Base-by-base conservation (phyloP, 2,113 vertebrate genomes). In the Natator depressus region DNA sequence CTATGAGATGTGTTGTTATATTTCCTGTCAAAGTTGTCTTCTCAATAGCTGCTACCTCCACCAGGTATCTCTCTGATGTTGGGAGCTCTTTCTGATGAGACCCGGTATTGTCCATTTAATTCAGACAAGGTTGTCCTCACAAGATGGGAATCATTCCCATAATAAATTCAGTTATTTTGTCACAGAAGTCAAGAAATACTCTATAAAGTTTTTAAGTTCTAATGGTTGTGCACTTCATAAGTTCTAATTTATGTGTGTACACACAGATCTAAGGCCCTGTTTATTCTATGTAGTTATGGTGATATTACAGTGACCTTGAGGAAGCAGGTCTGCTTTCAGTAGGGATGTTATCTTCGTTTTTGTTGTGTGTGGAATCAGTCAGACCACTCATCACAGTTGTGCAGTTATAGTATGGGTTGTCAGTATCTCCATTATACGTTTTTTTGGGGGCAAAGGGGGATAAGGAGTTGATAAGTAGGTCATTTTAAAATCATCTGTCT, bases 401-500 rank as follows among this genome's bases (percentile, higher is more conserved):
- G 14, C 17, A 62, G 5, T 9, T 82, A 57, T 51, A 53, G 59
- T 13, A 3, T 1, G 13, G 50, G 2, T 46, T 55, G 50, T 75
- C 16, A 1, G 89, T 80, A 80, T 72, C 22, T 80, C 0, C 0
- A 27, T 80, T 31, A 85, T 8, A 25, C 46, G 4, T 0, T 6
- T 91, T 91, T 0, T 69, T 53, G 4, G 42, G 93, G 62, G 31
- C 88, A n/a, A 38, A 93, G 50, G 57, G 42, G 89, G 9, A 7
- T 84, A 19, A 16, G 17, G 53, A 46, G 72, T 9, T 79, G 80
- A 88, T 5, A 85, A 91, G 54, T 35, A 53, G 82, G 0, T 62
- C 19, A 82, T 49, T 88, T 27, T 72, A 72, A 29, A n/a, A 0
- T 86, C 62, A 49, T 0, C 17, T 22, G 17, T 72, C 65, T 87